Conservation (phyloP, 2,113 vertebrate genomes). For the Laticauda colubrina region DNA sequence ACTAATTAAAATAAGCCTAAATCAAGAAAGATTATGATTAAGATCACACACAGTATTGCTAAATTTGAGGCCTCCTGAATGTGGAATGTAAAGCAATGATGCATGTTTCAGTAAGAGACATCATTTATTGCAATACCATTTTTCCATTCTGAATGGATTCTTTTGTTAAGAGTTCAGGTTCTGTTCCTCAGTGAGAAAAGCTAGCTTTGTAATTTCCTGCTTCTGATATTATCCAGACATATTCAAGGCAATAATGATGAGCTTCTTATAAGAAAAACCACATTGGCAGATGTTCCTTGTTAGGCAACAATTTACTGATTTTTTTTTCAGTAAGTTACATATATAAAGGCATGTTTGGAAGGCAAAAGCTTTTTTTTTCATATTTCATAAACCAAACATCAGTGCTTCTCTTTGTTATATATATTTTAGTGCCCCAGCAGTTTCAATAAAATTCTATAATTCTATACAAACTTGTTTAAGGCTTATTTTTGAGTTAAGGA, state of each 20-base stretch:
- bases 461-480: neutral
- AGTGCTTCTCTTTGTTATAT: conserved; percentile 26
- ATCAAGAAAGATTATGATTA: neutral
- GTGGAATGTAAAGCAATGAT: neutral
- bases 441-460: neutral
- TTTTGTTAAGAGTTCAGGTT: conserved; percentile 22
- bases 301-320: conserved; percentile 15
- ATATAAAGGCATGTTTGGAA: neutral
- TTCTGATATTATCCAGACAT: neutral
- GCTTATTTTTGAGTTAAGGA: neutral
- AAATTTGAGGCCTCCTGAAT: neutral
- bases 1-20: neutral
- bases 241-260: conserved; percentile 19
- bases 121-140: conserved; percentile 1
- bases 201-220: conserved; percentile 22
- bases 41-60: neutral
- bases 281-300: conserved; percentile 21
- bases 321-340: neutral
- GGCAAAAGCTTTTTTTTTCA: conserved; percentile 1
- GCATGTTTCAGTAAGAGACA: neutral
- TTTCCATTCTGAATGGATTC: neutral
- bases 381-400: conserved; percentile 23
- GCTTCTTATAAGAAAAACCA: conserved; percentile 15
- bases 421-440: neutral
- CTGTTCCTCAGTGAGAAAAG: conserved; percentile 22